Conservation (phyloP, 2,888 invertebrate genomes). For the Epistrophella euchroma region DNA sequence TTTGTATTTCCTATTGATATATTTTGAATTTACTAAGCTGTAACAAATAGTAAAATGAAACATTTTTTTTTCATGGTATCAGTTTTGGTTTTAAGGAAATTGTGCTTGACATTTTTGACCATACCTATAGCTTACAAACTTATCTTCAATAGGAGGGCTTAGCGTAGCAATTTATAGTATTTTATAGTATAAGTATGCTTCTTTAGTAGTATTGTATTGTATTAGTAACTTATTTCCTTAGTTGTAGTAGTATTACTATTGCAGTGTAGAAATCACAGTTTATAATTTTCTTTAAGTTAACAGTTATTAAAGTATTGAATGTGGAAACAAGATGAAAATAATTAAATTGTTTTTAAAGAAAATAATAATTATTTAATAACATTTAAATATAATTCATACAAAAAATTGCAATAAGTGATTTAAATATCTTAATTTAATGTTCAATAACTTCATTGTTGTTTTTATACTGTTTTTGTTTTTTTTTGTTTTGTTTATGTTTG, state of each 20-base stretch:
- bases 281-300: slow-evolving; percentile 51
- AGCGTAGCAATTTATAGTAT: slow-evolving; percentile 56
- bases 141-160: slow-evolving; percentile 66
- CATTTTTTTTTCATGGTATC: too few relatives aligned
- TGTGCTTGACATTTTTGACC: not conserved
- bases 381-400: slow-evolving; percentile 39
- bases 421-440: not conserved
- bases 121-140: slow-evolving; percentile 29
- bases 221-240: slow-evolving; percentile 74
- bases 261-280: slow-evolving; percentile 76
- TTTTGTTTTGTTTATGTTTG: slow-evolving; percentile 35
- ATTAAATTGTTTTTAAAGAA: slow-evolving; percentile 11
- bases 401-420: slow-evolving; percentile 46
- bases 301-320: slow-evolving; percentile 46
- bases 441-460: slow-evolving; percentile 6
- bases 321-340: slow-evolving; percentile 33
- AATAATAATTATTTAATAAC: slow-evolving; percentile 1
- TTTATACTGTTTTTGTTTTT: slow-evolving; percentile 64
- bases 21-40: not conserved
- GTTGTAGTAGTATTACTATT: slow-evolving; percentile 73
- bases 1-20: not conserved
- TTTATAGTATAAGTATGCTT: slow-evolving; percentile 56
- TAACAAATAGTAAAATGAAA: not conserved
- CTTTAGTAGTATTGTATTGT: slow-evolving; percentile 35
- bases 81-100: not conserved